phyloP scores from a whole-genome alignment of 2,888 invertebrate genomes.

The Ferrisia virgata region DNA sequence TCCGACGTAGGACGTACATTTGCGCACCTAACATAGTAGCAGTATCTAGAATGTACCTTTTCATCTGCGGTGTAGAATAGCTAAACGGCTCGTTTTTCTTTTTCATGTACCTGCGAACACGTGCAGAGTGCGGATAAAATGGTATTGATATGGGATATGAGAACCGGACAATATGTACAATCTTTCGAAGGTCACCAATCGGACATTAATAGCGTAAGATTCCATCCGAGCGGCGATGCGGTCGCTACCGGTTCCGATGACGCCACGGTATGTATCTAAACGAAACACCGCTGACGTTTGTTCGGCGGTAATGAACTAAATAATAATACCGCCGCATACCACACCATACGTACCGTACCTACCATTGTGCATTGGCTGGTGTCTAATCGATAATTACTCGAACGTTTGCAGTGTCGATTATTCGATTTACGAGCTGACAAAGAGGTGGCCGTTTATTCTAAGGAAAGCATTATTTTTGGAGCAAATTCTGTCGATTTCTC shows the following conservation, averaged over 20 bases:
- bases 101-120: neutral
- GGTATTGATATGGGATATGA: conserved; percentile 98
- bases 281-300: too few relatives aligned
- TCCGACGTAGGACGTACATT: too few relatives aligned
- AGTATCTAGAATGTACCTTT: too few relatives aligned
- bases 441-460: conserved; percentile 92
- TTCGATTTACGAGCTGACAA: conserved; percentile 97
- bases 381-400: too few relatives aligned
- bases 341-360: neutral
- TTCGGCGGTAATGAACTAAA: too few relatives aligned
- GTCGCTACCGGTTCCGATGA: conserved; percentile 99
- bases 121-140: conserved; percentile 87
- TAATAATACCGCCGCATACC: too few relatives aligned
- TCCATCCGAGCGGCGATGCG: conserved; percentile 98
- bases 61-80: too few relatives aligned
- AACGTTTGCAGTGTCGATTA: conserved; percentile 80
- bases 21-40: neutral
- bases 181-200: conserved; percentile 98
- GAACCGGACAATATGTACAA: conserved; percentile 95
- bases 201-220: conserved; percentile 96
- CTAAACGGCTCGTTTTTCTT: too few relatives aligned
- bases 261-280: conserved; percentile 75
- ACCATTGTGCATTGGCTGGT: too few relatives aligned
- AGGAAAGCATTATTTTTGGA: conserved; percentile 96
- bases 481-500: conserved; percentile 98